phyloP scores from a whole-genome alignment of 2,797 vertebrate genomes.

The Amblyopsis hoosieri region DNA sequence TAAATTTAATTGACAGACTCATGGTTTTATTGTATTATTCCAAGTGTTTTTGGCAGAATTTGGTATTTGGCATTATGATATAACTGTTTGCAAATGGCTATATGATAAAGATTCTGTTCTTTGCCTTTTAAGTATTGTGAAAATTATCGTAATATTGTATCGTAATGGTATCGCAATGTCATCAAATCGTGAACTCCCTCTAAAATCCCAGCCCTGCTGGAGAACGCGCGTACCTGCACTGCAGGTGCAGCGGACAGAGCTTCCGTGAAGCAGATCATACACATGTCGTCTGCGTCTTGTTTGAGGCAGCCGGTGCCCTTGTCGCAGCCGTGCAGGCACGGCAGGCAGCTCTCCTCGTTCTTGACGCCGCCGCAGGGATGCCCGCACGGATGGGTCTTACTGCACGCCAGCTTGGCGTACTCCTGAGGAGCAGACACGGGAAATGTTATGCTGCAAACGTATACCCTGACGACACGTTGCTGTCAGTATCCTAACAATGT shows the following conservation, averaged over 20 bases:
- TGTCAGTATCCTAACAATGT: too few species aligned
- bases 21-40: too few species aligned
- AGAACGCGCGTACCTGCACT: slow-evolving; percentile 83
- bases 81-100: too few species aligned
- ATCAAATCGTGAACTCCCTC: background rate
- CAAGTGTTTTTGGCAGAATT: too few species aligned
- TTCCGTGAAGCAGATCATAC: slow-evolving; percentile 99
- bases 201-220: background rate
- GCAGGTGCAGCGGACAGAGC: slow-evolving; percentile 97
- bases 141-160: too few species aligned
- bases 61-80: too few species aligned
- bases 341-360: slow-evolving; percentile 92
- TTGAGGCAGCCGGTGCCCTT: slow-evolving; percentile 89
- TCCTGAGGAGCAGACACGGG: slow-evolving; percentile 75
- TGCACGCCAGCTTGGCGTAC: slow-evolving; percentile 94
- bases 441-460: too few species aligned
- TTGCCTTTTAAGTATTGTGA: too few species aligned
- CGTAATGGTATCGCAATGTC: too few species aligned
- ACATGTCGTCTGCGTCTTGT: slow-evolving; percentile 99
- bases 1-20: too few species aligned
- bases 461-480: too few species aligned
- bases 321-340: slow-evolving; percentile 95
- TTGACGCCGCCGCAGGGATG: slow-evolving; percentile 96
- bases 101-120: too few species aligned
- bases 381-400: slow-evolving; percentile 94